A percentile compares a stretch with the other conserved stretches of the same genome.
Conservation (phyloP, 2,888 invertebrate species). For the Clepsis dumicolana region DNA sequence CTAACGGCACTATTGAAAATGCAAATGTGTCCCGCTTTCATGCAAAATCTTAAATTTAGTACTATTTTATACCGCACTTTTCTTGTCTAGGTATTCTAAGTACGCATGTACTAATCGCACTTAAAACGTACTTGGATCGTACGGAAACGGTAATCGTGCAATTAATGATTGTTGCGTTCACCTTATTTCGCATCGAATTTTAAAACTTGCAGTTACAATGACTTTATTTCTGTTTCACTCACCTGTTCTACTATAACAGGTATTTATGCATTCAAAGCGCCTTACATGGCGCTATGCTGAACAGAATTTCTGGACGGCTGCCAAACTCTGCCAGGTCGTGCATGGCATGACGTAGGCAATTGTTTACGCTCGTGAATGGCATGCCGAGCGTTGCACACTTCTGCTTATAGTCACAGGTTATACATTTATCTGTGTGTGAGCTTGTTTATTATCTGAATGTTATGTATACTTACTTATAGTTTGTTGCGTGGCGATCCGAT, state of each 20-base stretch:
- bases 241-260: background rate
- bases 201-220: too few species aligned
- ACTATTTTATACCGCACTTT: too few species aligned
- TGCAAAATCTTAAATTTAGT: too few species aligned
- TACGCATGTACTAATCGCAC: too few species aligned
- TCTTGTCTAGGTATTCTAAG: too few species aligned
- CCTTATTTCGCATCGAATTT: too few species aligned
- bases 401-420: background rate
- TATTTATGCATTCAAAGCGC: background rate
- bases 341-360: conserved; percentile 19
- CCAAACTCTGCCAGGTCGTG: conserved; percentile 20
- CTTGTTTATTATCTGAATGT: background rate
- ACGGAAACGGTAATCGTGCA: too few species aligned
- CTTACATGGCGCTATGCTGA: conserved; percentile 9
- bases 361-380: conserved; percentile 34
- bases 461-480: background rate
- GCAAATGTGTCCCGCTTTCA: too few species aligned
- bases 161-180: too few species aligned
- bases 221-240: background rate
- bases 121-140: too few species aligned
- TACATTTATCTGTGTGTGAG: background rate
- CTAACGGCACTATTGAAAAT: too few species aligned
- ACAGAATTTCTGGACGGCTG: conserved; percentile 15
- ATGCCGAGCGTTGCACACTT: conserved; percentile 6
- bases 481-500: background rate